Evolutionary conservation across 2,797 vertebrate species (phyloP).

Genomic region (Acipenser transmontanus): DNA sequence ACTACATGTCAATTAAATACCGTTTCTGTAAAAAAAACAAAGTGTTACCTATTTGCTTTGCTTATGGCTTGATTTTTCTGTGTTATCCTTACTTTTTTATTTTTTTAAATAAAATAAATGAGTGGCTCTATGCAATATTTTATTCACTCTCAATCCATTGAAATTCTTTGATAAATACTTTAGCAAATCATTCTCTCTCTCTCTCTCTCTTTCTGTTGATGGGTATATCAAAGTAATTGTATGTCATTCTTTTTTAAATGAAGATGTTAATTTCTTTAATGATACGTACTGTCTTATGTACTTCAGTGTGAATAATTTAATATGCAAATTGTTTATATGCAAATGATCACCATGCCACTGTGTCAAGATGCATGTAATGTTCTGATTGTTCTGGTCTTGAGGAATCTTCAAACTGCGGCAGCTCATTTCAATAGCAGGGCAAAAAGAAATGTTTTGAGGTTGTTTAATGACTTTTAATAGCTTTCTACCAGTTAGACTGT

Average conservation of each 20-base stretch:
- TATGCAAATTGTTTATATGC: not conserved
- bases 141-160: too few relatives aligned
- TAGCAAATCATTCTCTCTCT: too few relatives aligned
- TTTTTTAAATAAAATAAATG: too few relatives aligned
- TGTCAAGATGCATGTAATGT: constrained; percentile 1
- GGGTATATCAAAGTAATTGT: not conserved
- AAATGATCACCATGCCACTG: not conserved
- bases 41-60: too few relatives aligned
- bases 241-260: not conserved
- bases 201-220: not conserved
- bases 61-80: too few relatives aligned
- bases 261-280: constrained; percentile 1
- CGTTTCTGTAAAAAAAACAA: too few relatives aligned
- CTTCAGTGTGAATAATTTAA: constrained; percentile 1
- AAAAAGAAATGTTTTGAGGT: not conserved
- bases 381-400: not conserved
- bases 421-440: not conserved
- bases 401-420: not conserved
- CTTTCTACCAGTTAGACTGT: too few relatives aligned
- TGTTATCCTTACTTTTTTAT: too few relatives aligned
- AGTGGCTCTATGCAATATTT: too few relatives aligned
- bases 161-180: too few relatives aligned
- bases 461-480: too few relatives aligned
- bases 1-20: too few relatives aligned
- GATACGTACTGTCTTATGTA: not conserved